phyloP scores from a whole-genome alignment of 2,113 vertebrate genomes.

The Pteronura brasiliensis region DNA sequence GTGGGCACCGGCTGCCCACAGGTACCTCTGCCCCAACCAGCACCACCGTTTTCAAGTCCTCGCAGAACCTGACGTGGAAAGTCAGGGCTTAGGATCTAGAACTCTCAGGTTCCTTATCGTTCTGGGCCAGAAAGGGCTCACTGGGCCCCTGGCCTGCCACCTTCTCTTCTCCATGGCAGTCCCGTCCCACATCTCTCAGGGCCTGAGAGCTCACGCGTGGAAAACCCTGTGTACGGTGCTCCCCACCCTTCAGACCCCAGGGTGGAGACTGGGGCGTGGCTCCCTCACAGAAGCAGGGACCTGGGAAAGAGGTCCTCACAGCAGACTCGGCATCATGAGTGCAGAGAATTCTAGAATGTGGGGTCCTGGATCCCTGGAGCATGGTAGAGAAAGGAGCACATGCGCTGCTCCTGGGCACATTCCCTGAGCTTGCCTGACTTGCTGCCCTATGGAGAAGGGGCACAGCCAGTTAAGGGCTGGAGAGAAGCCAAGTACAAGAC shows the following conservation, averaged over 20 bases:
- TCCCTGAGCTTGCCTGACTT: background rate
- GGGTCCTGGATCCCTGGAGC: background rate
- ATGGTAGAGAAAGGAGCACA: background rate
- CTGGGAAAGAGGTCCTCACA: background rate
- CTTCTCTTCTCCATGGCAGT: background rate
- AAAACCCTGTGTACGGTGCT: accelerated
- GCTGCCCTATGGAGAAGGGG: background rate
- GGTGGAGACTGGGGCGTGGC: too few relatives aligned
- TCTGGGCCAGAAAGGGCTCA: background rate
- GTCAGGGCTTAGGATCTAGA: background rate
- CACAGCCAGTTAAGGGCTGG: background rate
- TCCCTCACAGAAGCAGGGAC: background rate
- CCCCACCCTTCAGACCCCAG: background rate
- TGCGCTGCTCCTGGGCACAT: background rate
- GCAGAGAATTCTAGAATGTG: background rate
- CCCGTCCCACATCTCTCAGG: background rate
- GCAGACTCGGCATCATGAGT: background rate
- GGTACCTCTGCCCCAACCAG: background rate
- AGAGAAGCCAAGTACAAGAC: background rate
- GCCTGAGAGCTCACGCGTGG: background rate
- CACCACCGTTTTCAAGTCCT: background rate
- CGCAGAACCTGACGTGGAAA: background rate
- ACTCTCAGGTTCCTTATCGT: background rate
- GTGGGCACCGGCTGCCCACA: background rate
- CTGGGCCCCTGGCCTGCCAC: too few relatives aligned